A percentile compares a stretch with the other conserved stretches of the same genome.
Evolutionary conservation across 1,140 invertebrate species (phyloP).

Genomic region (Thalassaphorura encarpata): DNA sequence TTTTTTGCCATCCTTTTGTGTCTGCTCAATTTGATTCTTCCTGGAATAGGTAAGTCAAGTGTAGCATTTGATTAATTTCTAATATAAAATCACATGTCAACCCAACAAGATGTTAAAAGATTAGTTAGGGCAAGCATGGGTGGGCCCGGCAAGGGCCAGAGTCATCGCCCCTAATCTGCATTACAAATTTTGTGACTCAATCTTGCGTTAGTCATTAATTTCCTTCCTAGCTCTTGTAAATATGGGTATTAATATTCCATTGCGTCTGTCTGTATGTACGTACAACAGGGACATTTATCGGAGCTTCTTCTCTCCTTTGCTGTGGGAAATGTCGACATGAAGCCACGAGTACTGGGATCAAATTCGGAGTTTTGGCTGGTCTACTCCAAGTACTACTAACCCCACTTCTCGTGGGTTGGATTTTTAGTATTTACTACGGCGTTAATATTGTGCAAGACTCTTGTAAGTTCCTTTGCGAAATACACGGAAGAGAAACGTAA

Average conservation of each 20-base stretch:
- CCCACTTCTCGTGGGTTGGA: constrained; percentile 44
- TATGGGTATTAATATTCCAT: no score
- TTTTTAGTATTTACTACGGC: constrained; percentile 46
- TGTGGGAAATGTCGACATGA: constrained; percentile 39
- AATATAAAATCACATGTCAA: neutral
- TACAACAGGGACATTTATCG: constrained; percentile 40
- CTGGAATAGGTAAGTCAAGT: constrained; percentile 40
- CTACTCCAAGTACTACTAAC: constrained; percentile 35
- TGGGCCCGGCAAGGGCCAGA: no score
- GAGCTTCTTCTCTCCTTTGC: constrained; percentile 42
- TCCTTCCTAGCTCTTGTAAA: no score
- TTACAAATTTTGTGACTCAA: no score
- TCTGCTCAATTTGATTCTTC: constrained; percentile 42
- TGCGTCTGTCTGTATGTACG: no score
- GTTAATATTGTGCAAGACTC: constrained; percentile 44
- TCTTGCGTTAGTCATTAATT: no score
- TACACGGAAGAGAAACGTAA: neutral
- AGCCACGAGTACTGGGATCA: constrained; percentile 36
- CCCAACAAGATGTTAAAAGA: no score
- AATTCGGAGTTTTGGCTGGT: constrained; percentile 40
- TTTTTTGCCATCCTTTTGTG: constrained; percentile 41
- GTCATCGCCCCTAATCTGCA: no score
- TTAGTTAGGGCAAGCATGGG: no score
- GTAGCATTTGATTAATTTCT: neutral
- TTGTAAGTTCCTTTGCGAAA: constrained; percentile 36